Conservation (phyloP, 2,797 vertebrate genomes). For the Natrix natrix region DNA sequence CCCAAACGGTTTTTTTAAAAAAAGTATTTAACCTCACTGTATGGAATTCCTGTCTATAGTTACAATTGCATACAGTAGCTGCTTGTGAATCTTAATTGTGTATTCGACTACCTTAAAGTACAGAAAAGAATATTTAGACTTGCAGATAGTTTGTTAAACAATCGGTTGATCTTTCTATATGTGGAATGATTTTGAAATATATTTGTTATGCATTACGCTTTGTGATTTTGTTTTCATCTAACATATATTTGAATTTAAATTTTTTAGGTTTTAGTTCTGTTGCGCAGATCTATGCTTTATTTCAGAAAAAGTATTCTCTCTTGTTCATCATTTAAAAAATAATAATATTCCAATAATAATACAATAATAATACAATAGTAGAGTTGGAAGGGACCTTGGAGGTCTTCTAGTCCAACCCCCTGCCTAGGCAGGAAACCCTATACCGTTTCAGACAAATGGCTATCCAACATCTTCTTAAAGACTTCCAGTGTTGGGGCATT, state of each 20-base stretch:
- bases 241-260: background rate
- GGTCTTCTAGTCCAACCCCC: too few relatives aligned
- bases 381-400: too few relatives aligned
- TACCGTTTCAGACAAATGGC: too few relatives aligned
- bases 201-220: background rate
- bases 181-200: background rate
- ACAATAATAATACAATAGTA: too few relatives aligned
- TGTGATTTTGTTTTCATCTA: background rate
- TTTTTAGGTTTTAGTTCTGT: background rate
- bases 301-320: background rate
- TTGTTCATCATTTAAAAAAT: background rate
- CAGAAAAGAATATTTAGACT: background rate
- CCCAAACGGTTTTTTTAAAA: background rate
- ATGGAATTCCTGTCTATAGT: background rate
- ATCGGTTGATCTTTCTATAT: background rate
- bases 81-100: background rate
- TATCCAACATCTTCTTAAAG: too few relatives aligned
- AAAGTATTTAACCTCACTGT: accelerated
- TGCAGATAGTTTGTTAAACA: background rate
- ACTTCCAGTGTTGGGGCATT: too few relatives aligned
- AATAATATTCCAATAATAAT: background rate
- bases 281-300: background rate
- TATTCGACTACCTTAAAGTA: background rate
- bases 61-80: background rate
- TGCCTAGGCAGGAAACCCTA: too few relatives aligned